Percentiles rank a stretch among this genome's conserved stretches.
These are phyloP conservation scores for Rallus crepitans DNA, from an alignment of 2,797 vertebrate species.

Conservation along the genomic window DNA sequence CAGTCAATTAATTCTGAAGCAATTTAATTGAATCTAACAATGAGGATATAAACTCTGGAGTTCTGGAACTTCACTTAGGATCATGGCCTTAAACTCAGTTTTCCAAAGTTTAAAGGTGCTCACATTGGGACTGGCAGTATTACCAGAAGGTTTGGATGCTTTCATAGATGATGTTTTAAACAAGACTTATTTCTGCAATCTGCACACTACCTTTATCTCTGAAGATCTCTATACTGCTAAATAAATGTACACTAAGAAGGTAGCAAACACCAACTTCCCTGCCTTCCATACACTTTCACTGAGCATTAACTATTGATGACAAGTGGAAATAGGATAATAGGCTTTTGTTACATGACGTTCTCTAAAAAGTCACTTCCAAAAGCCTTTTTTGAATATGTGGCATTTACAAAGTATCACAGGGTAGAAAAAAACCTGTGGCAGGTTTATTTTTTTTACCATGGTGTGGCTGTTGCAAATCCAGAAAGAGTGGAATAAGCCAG, in stretches of 20 bases:
- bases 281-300: neutral
- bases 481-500: neutral
- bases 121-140: too few species aligned
- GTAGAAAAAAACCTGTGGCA: neutral
- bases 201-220: neutral
- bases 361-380: neutral
- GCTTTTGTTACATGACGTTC: rapidly evolving
- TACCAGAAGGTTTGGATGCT: neutral
- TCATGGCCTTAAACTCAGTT: neutral
- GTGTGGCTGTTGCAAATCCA: neutral
- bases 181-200: neutral
- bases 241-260: neutral
- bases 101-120: neutral
- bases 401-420: neutral
- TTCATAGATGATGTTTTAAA: neutral
- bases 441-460: neutral
- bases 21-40: neutral
- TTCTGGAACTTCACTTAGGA: neutral
- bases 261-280: neutral
- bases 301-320: neutral
- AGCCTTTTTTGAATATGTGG: rapidly evolving
- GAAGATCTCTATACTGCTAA: neutral
- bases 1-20: neutral
- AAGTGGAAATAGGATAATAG: neutral
- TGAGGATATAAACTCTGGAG: rapidly evolving